Evolutionary conservation across 2,888 invertebrate species (phyloP).

Genomic region (Metacarcinus magister): DNA sequence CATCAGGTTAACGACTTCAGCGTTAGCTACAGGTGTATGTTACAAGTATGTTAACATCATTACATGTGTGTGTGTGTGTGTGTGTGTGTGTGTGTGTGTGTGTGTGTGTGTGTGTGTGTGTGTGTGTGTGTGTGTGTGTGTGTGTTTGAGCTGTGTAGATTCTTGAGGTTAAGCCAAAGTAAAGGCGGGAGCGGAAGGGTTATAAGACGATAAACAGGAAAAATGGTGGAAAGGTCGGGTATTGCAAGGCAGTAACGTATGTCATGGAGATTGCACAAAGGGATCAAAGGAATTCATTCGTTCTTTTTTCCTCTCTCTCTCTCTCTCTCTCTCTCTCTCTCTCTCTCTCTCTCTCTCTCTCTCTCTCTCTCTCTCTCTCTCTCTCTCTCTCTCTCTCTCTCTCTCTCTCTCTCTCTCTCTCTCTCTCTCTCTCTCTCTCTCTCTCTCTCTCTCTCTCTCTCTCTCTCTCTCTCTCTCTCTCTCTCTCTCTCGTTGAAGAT

Average conservation of each 20-base stretch:
- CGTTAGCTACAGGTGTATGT: background rate
- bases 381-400: background rate
- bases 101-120: slow-evolving; percentile 19
- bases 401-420: too few species aligned
- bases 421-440: too few species aligned
- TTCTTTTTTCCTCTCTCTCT: slow-evolving; percentile 21
- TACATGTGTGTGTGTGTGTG: background rate
- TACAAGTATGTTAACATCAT: too few species aligned
- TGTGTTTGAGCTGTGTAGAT: slow-evolving; percentile 50
- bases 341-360: slow-evolving; percentile 42
- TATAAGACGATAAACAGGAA: background rate
- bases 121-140: slow-evolving; percentile 56
- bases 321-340: slow-evolving; percentile 1
- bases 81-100: background rate
- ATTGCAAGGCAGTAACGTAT: background rate
- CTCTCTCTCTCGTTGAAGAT: too few species aligned
- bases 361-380: background rate
- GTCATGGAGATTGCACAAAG: slow-evolving; percentile 26
- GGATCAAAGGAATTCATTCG: background rate
- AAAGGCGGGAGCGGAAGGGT: background rate
- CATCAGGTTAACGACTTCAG: background rate
- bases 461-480: too few species aligned
- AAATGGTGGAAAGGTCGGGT: background rate
- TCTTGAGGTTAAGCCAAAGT: slow-evolving; percentile 11
- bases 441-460: too few species aligned